A percentile compares a stretch with the other conserved stretches of the same genome.
phyloP scores from a whole-genome alignment of 2,797 vertebrate species.

The Tokudaia muenninki region DNA sequence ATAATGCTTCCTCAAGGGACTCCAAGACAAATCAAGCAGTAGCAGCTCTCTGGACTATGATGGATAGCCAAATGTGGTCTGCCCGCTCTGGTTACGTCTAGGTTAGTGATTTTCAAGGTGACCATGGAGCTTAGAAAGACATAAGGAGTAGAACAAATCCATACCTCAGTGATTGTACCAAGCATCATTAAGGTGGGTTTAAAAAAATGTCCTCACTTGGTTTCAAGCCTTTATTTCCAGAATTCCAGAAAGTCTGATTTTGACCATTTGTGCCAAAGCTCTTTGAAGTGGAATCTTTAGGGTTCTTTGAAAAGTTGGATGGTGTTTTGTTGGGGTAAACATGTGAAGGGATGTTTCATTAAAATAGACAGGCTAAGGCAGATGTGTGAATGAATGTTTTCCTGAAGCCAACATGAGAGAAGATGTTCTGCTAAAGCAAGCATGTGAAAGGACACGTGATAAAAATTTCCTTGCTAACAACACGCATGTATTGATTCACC shows the following conservation, averaged over 20 bases:
- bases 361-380: background rate
- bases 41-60: background rate
- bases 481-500: background rate
- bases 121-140: background rate
- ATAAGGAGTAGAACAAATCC: background rate
- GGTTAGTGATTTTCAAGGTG: slow-evolving; percentile 43
- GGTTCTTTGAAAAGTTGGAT: background rate
- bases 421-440: background rate
- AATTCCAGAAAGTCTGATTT: slow-evolving; percentile 63
- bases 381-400: background rate
- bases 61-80: slow-evolving; percentile 5
- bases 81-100: background rate
- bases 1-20: slow-evolving; percentile 36
- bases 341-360: background rate
- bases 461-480: background rate
- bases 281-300: background rate
- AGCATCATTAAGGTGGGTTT: background rate
- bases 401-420: background rate
- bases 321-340: background rate
- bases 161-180: slow-evolving; percentile 6
- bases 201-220: slow-evolving; percentile 12
- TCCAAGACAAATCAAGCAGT: background rate
- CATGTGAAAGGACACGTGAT: background rate
- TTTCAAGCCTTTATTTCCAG: slow-evolving; percentile 56
- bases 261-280: slow-evolving; percentile 29